Evolutionary conservation across 2,797 vertebrate species (phyloP).

Genomic region (Spinibarbus caldwelli): DNA sequence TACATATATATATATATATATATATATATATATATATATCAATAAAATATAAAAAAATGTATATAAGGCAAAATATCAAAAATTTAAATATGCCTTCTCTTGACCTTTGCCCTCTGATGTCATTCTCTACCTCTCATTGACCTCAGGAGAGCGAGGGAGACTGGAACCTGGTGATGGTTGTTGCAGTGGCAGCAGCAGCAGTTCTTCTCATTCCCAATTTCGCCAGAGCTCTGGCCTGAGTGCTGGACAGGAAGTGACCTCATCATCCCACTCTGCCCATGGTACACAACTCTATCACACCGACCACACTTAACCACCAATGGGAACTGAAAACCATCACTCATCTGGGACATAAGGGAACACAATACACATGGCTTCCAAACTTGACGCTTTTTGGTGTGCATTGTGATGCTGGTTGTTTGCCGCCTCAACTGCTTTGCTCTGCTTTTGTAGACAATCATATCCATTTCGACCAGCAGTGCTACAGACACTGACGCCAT

Average conservation of each 20-base stretch:
- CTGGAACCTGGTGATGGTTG: conserved; percentile 78
- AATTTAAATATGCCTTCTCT: background rate
- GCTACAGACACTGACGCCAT: background rate
- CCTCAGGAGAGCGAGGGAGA: conserved; percentile 64
- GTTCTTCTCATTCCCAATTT: conserved; percentile 77
- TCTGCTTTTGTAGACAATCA: conserved; percentile 41
- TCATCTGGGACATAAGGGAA: background rate
- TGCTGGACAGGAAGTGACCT: conserved; percentile 62
- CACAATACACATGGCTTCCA: conserved; percentile 12
- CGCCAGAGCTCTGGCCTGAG: conserved; percentile 72
- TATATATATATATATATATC: background rate
- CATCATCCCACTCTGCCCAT: conserved; percentile 47
- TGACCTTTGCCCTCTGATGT: conserved; percentile 48
- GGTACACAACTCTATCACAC: conserved; percentile 32
- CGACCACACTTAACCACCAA: conserved; percentile 16
- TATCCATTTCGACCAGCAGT: conserved; percentile 10
- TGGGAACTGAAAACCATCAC: conserved; percentile 4
- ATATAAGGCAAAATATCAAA: background rate
- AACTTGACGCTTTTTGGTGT: conserved; percentile 35
- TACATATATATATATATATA: too few relatives aligned
- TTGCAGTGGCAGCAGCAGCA: conserved; percentile 76
- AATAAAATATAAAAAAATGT: background rate
- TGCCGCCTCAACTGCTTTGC: conserved; percentile 25
- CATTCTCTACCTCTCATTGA: conserved; percentile 41
- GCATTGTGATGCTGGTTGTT: conserved; percentile 37